A percentile compares a stretch with the other conserved stretches of the same genome.
Evolutionary conservation across 2,797 vertebrate species (phyloP).

Genomic region (Hydrophis major): DNA sequence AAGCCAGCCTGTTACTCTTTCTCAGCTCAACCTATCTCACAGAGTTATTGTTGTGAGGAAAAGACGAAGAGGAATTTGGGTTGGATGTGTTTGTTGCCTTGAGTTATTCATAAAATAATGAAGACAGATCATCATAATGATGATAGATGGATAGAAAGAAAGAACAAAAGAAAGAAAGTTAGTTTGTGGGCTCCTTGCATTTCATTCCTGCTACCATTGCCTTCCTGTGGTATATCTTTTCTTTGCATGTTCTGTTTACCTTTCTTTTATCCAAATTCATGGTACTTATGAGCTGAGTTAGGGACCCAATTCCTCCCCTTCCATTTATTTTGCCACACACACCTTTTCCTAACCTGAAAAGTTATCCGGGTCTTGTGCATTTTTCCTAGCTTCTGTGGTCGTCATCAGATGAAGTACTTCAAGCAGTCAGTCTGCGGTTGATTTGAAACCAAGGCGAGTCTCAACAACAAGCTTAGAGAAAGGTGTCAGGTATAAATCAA

Average conservation of each 20-base stretch:
- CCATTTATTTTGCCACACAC: not conserved
- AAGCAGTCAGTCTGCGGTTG: slow-evolving; percentile 82
- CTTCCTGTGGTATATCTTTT: not conserved
- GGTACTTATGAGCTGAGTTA: slow-evolving; percentile 29
- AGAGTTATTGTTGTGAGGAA: not conserved
- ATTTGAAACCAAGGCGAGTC: slow-evolving; percentile 89
- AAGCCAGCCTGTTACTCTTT: not conserved
- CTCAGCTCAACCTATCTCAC: not conserved
- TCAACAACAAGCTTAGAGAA: slow-evolving; percentile 79
- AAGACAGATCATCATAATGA: not conserved
- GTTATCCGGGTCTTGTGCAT: slow-evolving; percentile 80
- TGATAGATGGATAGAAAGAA: not conserved
- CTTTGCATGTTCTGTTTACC: not conserved
- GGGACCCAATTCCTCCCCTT: slow-evolving; percentile 12
- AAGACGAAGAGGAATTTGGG: not conserved
- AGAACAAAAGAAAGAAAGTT: too few species aligned
- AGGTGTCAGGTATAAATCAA: slow-evolving; percentile 82
- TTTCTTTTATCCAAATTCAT: slow-evolving; percentile 26
- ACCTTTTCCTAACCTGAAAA: slow-evolving; percentile 67
- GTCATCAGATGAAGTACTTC: slow-evolving; percentile 85
- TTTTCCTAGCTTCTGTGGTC: slow-evolving; percentile 85
- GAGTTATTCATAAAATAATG: not conserved
- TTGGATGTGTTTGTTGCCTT: not conserved
- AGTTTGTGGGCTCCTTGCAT: rapidly evolving
- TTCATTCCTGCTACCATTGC: not conserved